phyloP scores from a whole-genome alignment of 2,797 vertebrate species.

The Labroides dimidiatus region DNA sequence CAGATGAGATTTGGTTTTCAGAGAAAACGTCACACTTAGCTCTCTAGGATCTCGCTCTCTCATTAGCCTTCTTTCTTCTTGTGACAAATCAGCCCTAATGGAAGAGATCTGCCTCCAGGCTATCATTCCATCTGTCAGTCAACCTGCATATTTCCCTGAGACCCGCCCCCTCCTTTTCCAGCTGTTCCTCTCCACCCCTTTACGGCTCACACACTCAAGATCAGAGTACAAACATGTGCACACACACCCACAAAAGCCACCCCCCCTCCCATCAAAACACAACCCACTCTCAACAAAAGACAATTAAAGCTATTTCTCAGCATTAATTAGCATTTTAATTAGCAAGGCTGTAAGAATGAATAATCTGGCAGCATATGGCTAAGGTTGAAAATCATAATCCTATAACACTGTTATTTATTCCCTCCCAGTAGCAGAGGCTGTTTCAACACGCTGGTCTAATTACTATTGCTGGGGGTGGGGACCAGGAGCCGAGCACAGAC shows the following conservation, averaged over 20 bases:
- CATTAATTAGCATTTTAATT: slow-evolving; percentile 84
- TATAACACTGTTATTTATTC: slow-evolving; percentile 74
- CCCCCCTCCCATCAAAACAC: slow-evolving; percentile 30
- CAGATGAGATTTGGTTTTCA: slow-evolving; percentile 45
- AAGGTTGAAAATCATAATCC: slow-evolving; percentile 78
- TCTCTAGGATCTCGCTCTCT: slow-evolving; percentile 26
- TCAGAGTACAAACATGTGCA: slow-evolving; percentile 28
- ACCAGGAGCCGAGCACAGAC: slow-evolving; percentile 56
- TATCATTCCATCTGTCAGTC: slow-evolving; percentile 16
- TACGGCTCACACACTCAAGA: slow-evolving; percentile 19
- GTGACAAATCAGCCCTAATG: slow-evolving; percentile 35
- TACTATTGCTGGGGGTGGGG: slow-evolving; percentile 68
- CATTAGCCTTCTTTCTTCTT: slow-evolving; percentile 37
- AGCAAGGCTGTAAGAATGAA: slow-evolving; percentile 71
- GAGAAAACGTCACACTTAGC: slow-evolving; percentile 40
- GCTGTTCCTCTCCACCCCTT: slow-evolving; percentile 32
- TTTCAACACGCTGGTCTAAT: slow-evolving; percentile 75
- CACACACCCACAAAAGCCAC: slow-evolving; percentile 8
- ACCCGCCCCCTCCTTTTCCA: slow-evolving; percentile 18
- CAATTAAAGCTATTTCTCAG: slow-evolving; percentile 58
- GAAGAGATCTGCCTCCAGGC: slow-evolving; percentile 31
- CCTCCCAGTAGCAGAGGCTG: slow-evolving; percentile 60
- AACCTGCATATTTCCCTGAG: slow-evolving; percentile 30
- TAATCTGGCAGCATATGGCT: slow-evolving; percentile 77
- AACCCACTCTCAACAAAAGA: slow-evolving; percentile 25